Evolutionary conservation across 2,888 invertebrate genomes (phyloP).

Genomic region (Lasius fuliginosus): DNA sequence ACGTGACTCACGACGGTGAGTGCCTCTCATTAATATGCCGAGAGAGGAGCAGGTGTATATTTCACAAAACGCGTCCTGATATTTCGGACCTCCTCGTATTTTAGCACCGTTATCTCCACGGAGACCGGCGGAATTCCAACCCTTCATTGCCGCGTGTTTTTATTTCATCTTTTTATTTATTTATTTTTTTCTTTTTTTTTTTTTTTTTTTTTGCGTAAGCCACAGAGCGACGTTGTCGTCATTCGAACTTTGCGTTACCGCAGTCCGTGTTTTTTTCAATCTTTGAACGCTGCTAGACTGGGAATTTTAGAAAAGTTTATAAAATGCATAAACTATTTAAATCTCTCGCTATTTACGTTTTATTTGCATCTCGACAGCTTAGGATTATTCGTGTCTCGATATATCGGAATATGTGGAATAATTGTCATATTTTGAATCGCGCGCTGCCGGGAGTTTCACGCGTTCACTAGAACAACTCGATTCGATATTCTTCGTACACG

Average conservation of each 20-base stretch:
- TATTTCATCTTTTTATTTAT: background rate
- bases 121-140: background rate
- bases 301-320: background rate
- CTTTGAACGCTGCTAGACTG: background rate
- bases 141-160: background rate
- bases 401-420: background rate
- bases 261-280: background rate
- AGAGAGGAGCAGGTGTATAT: conserved; percentile 52
- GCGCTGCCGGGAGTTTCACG: background rate
- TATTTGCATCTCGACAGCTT: background rate
- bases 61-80: conserved; percentile 46
- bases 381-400: background rate
- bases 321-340: background rate
- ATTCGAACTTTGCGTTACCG: background rate
- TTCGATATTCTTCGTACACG: conserved; percentile 12
- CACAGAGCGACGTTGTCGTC: background rate
- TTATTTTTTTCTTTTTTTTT: conserved; percentile 29
- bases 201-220: background rate
- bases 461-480: background rate
- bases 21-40: conserved; percentile 54
- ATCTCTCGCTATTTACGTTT: background rate
- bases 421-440: background rate
- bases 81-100: conserved; percentile 36
- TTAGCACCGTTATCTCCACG: conserved; percentile 41
- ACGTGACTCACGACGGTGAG: conserved; percentile 50